phyloP scores from a whole-genome alignment of 1,140 invertebrate species.

The Rhagoletis pomonella region DNA sequence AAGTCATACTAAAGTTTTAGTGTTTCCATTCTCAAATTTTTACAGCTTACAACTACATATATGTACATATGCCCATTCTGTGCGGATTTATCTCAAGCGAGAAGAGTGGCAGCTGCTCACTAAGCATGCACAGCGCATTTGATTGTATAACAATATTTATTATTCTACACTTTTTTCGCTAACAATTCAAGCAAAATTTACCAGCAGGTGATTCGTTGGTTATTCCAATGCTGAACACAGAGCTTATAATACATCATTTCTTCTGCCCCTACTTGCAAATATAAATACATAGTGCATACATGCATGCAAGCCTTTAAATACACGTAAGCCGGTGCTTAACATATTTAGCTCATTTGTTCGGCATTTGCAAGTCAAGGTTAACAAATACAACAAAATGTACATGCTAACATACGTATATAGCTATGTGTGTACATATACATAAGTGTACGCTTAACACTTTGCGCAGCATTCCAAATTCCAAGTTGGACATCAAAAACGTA shows the following conservation, averaged over 20 bases:
- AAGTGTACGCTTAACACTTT: background rate
- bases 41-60: too few relatives aligned
- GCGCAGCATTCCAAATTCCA: slow-evolving; percentile 37
- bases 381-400: background rate
- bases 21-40: too few relatives aligned
- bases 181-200: background rate
- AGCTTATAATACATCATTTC: slow-evolving; percentile 12
- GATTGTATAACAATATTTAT: slow-evolving; percentile 44
- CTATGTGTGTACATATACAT: background rate
- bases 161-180: background rate
- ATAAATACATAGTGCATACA: background rate
- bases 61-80: background rate
- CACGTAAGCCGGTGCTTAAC: background rate
- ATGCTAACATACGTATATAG: background rate
- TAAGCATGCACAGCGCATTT: slow-evolving; percentile 22
- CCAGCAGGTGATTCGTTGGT: background rate
- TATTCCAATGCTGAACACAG: background rate
- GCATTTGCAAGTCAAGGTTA: slow-evolving; percentile 51
- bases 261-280: background rate
- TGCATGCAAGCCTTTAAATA: background rate
- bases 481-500: background rate
- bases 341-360: background rate
- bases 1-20: too few relatives aligned
- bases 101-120: background rate
- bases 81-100: slow-evolving; percentile 8